A percentile compares a stretch with the other conserved stretches of the same genome.
Evolutionary conservation across 2,888 invertebrate genomes (phyloP).

Genomic region (Trachelus troglodyta): DNA sequence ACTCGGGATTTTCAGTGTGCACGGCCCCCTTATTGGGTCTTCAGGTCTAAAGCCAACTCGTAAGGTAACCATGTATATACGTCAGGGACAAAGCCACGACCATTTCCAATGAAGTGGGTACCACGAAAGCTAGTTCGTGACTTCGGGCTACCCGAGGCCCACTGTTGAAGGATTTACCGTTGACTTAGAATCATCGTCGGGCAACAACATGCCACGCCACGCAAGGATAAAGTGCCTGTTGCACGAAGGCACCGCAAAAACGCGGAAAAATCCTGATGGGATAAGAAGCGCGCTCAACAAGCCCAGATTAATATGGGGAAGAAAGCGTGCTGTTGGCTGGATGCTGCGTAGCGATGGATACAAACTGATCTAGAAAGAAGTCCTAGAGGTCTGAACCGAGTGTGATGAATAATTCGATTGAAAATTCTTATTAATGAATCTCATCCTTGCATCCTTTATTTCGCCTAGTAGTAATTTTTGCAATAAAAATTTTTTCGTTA

Average conservation of each 20-base stretch:
- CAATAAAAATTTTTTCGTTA: too few species aligned
- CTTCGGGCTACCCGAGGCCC: conserved; percentile 2
- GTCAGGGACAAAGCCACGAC: too few species aligned
- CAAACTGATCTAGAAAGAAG: conserved; percentile 4
- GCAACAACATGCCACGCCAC: conserved; percentile 28
- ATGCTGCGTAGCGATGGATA: conserved; percentile 14
- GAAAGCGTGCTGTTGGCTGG: conserved; percentile 24
- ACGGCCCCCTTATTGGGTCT: too few species aligned
- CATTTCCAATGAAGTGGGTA: too few species aligned
- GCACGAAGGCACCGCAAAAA: conserved; percentile 30
- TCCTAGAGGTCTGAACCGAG: neutral
- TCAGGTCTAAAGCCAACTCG: too few species aligned
- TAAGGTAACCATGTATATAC: too few species aligned
- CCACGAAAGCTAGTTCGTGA: too few species aligned
- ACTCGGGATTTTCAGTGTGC: too few species aligned
- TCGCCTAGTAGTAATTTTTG: too few species aligned
- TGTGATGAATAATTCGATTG: too few species aligned
- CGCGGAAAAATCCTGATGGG: conserved; percentile 32
- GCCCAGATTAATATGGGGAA: conserved; percentile 37
- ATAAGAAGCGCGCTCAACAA: conserved; percentile 32
- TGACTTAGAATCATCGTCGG: conserved; percentile 15
- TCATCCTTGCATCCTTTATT: too few species aligned
- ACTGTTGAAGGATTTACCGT: conserved; percentile 31
- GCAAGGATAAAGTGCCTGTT: conserved; percentile 18
- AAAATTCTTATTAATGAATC: too few species aligned